These are phyloP conservation scores for Sebastes fasciatus DNA, from an alignment of 2,113 vertebrate species.

Conservation along the genomic window DNA sequence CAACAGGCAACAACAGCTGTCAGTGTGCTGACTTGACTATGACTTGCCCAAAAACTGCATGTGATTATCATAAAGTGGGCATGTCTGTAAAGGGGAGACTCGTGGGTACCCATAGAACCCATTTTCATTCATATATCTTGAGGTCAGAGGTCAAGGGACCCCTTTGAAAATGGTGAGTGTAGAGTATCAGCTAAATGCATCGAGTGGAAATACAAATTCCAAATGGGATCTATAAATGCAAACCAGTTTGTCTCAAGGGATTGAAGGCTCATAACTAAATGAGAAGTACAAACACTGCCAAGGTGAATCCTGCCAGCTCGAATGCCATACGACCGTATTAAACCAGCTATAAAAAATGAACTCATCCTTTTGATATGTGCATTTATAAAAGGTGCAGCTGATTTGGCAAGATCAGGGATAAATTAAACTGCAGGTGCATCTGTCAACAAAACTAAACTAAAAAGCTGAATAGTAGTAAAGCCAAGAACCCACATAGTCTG, in stretches of 20 bases:
- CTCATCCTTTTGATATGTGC: neutral
- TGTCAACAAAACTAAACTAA: neutral
- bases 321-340: neutral
- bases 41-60: too few species aligned
- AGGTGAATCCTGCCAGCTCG: neutral
- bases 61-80: too few species aligned
- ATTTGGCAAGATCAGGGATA: neutral
- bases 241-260: neutral
- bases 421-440: neutral
- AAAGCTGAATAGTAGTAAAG: neutral
- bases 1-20: too few species aligned
- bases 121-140: too few species aligned
- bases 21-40: too few species aligned
- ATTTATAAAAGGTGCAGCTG: neutral
- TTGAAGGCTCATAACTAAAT: neutral
- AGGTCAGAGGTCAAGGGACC: too few species aligned
- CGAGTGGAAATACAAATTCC: neutral
- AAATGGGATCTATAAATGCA: constrained; percentile 5
- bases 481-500: neutral
- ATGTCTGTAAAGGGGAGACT: too few species aligned
- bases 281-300: neutral
- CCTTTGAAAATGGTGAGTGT: too few species aligned
- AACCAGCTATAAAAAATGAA: neutral
- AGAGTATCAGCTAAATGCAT: neutral
- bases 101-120: too few species aligned